phyloP scores from a whole-genome alignment of 2,888 invertebrate species.

The Tolmerus cingulatus region DNA sequence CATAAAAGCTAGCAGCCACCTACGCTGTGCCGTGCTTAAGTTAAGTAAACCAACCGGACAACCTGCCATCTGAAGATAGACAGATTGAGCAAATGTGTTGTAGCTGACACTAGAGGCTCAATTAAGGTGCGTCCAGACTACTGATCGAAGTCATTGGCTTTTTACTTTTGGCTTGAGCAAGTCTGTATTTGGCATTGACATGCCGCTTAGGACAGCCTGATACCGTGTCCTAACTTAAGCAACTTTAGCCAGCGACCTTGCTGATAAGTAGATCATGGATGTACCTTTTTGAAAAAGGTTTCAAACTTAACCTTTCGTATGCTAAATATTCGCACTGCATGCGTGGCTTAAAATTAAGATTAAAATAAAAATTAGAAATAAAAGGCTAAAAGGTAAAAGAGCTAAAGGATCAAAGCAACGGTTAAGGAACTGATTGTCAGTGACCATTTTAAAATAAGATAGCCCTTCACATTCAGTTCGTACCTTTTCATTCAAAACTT shows the following conservation, averaged over 20 bases:
- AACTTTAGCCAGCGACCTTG: neutral
- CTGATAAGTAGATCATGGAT: neutral
- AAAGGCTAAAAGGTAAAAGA: too few species aligned
- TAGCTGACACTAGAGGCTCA: neutral
- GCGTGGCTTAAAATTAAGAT: too few species aligned
- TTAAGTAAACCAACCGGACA: neutral
- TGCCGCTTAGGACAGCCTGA: neutral
- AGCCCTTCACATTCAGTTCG: constrained; percentile 12
- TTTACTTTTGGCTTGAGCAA: neutral
- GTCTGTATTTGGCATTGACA: neutral
- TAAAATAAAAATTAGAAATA: too few species aligned
- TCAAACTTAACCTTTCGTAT: neutral
- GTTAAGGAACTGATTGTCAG: neutral
- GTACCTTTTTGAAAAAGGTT: neutral
- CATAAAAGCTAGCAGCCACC: neutral
- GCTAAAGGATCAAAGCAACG: too few species aligned
- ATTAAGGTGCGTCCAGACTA: neutral
- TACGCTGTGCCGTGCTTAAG: neutral
- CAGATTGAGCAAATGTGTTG: neutral
- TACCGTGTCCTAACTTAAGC: neutral
- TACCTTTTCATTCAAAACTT: constrained; percentile 13
- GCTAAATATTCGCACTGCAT: too few species aligned
- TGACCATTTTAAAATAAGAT: neutral
- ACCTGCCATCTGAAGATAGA: neutral
- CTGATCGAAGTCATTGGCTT: neutral